Percentiles rank a stretch among this genome's conserved stretches.
phyloP scores from a whole-genome alignment of 2,888 invertebrate genomes.

The Gerris lacustris region DNA sequence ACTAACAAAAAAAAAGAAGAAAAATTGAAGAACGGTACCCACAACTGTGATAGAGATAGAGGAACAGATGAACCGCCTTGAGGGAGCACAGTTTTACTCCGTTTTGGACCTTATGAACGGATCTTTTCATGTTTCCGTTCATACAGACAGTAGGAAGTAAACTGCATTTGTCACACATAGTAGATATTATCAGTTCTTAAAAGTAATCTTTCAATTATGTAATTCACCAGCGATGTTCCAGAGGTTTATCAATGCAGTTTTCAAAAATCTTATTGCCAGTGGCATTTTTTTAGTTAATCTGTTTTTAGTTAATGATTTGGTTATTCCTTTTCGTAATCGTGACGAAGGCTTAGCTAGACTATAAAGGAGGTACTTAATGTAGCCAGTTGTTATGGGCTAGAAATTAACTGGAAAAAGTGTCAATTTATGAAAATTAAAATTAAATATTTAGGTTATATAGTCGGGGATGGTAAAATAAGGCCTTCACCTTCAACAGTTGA shows the following conservation, averaged over 20 bases:
- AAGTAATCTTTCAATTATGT: slow-evolving; percentile 26
- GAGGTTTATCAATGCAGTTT: slow-evolving; percentile 25
- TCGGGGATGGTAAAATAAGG: slow-evolving; percentile 12
- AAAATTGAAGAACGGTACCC: slow-evolving; percentile 34
- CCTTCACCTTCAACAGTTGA: slow-evolving; percentile 17
- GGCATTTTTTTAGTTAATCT: slow-evolving; percentile 26
- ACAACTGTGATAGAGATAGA: slow-evolving; percentile 35
- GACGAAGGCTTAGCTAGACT: slow-evolving; percentile 16
- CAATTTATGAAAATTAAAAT: slow-evolving; percentile 32
- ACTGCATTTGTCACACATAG: slow-evolving; percentile 36
- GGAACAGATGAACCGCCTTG: slow-evolving; percentile 32
- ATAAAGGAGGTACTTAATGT: slow-evolving; percentile 26
- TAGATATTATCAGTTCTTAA: slow-evolving; percentile 36
- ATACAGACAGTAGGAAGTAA: slow-evolving; percentile 31
- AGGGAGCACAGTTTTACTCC: slow-evolving; percentile 31
- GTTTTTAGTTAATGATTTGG: slow-evolving; percentile 29
- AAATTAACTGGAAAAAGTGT: slow-evolving; percentile 35
- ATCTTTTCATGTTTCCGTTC: slow-evolving; percentile 34
- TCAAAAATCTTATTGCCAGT: slow-evolving; percentile 23
- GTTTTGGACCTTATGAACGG: slow-evolving; percentile 32
- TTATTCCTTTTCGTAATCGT: slow-evolving; percentile 20
- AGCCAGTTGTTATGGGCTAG: slow-evolving; percentile 29
- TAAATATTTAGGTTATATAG: slow-evolving; percentile 20
- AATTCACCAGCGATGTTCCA: slow-evolving; percentile 35
- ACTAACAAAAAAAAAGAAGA: slow-evolving; percentile 35